Conservation (phyloP, 1,140 invertebrate species). For the Drosophila tsacasi region DNA sequence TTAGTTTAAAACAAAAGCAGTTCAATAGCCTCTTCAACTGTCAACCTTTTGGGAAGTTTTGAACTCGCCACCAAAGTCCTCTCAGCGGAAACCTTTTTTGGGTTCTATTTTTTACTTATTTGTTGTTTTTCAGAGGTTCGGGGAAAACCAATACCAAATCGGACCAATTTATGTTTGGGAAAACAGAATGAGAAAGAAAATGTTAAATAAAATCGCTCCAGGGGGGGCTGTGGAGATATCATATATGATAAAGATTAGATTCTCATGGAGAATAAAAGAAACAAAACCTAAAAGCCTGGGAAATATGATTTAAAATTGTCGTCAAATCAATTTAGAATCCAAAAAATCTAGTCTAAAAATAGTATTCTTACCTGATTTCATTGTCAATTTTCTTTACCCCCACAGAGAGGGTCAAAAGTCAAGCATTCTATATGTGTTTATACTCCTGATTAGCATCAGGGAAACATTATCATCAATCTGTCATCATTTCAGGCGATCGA, state of each 20-base stretch:
- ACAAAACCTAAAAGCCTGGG: background rate
- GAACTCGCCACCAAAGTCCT: constrained; percentile 11
- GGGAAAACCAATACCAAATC: constrained; percentile 28
- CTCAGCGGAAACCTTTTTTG: constrained; percentile 21
- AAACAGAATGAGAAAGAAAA: constrained; percentile 7
- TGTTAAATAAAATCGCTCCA: background rate
- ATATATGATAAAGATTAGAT: background rate
- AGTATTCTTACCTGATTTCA: no score
- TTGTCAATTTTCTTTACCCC: background rate
- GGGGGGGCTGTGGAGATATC: background rate
- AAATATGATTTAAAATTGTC: background rate
- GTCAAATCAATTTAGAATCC: background rate
- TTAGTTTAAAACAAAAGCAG: constrained; percentile 54
- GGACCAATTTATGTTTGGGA: constrained; percentile 51
- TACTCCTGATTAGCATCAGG: constrained; percentile 17
- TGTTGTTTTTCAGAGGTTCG: background rate
- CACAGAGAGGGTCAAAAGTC: background rate
- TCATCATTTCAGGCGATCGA: constrained; percentile 26
- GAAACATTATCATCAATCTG: constrained; percentile 28
- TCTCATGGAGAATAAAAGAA: background rate
- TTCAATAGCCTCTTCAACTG: constrained; percentile 73
- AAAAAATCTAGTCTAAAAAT: background rate
- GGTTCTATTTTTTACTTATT: background rate
- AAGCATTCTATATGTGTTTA: background rate
- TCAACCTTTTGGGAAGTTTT: constrained; percentile 6